These are phyloP conservation scores for Amiota minor DNA, from an alignment of 2,888 invertebrate genomes.

Conservation along the genomic window DNA sequence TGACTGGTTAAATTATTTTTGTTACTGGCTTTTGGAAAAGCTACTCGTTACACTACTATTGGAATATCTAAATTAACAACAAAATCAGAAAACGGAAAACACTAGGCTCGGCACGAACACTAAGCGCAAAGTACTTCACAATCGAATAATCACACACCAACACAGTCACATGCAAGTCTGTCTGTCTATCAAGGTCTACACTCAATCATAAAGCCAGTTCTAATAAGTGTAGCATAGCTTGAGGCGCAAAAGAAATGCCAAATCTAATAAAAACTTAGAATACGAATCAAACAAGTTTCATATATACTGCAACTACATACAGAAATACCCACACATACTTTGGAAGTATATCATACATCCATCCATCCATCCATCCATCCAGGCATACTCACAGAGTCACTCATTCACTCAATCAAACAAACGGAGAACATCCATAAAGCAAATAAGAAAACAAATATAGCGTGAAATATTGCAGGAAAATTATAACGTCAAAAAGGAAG, in stretches of 20 bases:
- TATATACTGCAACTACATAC: not conserved
- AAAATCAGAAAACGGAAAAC: conserved; percentile 12
- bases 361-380: no score
- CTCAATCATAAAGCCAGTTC: conserved; percentile 20
- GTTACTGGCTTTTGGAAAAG: conserved; percentile 2
- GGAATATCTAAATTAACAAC: conserved; percentile 27
- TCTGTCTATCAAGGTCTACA: conserved; percentile 6
- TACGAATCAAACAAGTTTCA: conserved; percentile 35
- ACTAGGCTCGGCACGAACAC: conserved; percentile 18
- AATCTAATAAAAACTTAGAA: conserved; percentile 43
- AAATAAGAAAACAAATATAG: conserved; percentile 32
- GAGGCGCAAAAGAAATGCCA: conserved; percentile 45
- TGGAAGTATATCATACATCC: no score
- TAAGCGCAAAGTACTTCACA: conserved; percentile 5
- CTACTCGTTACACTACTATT: conserved; percentile 5
- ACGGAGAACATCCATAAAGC: conserved; percentile 17
- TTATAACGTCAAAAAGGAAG: conserved; percentile 29
- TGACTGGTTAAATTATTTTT: conserved; percentile 3
- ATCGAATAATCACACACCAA: not conserved
- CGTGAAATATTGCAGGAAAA: conserved; percentile 26
- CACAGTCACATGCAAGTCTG: not conserved
- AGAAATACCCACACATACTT: not conserved
- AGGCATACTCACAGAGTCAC: not conserved
- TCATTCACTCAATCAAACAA: not conserved
- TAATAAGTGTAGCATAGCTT: conserved; percentile 30